Evolutionary conservation across 2,888 invertebrate species (phyloP).

Genomic region (Deilephila elpenor): DNA sequence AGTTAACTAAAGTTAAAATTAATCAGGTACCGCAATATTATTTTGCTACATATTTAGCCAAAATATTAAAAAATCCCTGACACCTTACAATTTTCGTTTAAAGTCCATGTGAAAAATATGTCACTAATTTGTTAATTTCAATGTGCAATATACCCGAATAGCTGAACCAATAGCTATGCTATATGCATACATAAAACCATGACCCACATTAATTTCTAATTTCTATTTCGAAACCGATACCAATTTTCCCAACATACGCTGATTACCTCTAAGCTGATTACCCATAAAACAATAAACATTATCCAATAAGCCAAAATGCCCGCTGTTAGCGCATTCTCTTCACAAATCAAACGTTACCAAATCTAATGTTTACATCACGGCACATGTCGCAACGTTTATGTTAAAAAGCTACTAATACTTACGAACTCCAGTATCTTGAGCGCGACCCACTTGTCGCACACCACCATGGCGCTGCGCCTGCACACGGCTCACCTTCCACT

Average conservation of each 20-base stretch:
- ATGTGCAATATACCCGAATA: too few species aligned
- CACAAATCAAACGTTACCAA: slow-evolving; percentile 29
- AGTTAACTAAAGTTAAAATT: background rate
- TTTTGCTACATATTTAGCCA: too few species aligned
- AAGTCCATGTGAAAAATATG: too few species aligned
- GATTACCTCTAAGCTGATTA: background rate
- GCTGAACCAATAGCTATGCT: too few species aligned
- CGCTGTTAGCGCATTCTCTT: background rate
- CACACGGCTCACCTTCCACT: slow-evolving; percentile 44
- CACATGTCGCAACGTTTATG: slow-evolving; percentile 30
- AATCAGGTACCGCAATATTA: background rate
- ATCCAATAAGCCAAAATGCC: background rate
- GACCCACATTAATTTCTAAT: too few species aligned
- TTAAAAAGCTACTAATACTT: slow-evolving; percentile 56
- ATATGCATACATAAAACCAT: too few species aligned
- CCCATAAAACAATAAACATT: background rate
- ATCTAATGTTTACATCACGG: slow-evolving; percentile 29
- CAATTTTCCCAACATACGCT: background rate
- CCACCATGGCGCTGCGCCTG: slow-evolving; percentile 62
- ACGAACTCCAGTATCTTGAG: slow-evolving; percentile 83
- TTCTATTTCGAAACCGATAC: background rate
- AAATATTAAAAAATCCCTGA: too few species aligned
- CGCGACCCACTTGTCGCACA: slow-evolving; percentile 84
- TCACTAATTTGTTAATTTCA: too few species aligned
- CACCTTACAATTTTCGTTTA: too few species aligned